phyloP scores from a whole-genome alignment of 2,888 invertebrate genomes.

The Micropterix aruncella region DNA sequence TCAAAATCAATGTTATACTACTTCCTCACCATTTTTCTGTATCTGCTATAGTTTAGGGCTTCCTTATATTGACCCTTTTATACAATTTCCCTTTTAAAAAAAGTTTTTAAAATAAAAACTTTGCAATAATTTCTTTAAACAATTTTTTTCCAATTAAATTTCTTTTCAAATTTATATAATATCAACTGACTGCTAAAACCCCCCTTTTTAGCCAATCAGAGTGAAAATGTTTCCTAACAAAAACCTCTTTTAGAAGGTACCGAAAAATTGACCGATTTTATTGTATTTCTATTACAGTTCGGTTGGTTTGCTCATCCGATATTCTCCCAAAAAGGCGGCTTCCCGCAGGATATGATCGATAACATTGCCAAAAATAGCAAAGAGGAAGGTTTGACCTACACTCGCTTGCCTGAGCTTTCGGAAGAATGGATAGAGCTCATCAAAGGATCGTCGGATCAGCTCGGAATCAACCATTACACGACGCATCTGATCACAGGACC shows the following conservation, averaged over 20 bases:
- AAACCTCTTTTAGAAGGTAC: too few relatives aligned
- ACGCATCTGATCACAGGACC: slow-evolving; percentile 30
- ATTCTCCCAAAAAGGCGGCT: slow-evolving; percentile 33
- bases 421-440: slow-evolving; percentile 31
- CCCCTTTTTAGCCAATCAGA: too few relatives aligned
- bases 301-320: slow-evolving; percentile 42
- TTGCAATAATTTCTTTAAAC: too few relatives aligned
- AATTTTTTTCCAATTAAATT: too few relatives aligned
- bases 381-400: slow-evolving; percentile 24
- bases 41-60: too few relatives aligned
- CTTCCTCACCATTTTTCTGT: too few relatives aligned
- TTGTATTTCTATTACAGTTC: slow-evolving; percentile 23
- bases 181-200: neutral
- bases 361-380: slow-evolving; percentile 28
- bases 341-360: slow-evolving; percentile 32
- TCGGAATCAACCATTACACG: slow-evolving; percentile 38
- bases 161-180: neutral
- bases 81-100: too few relatives aligned
- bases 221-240: too few relatives aligned
- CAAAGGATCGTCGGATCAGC: slow-evolving; percentile 33
- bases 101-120: too few relatives aligned
- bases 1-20: too few relatives aligned
- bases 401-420: slow-evolving; percentile 33
- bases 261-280: too few relatives aligned
- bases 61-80: too few relatives aligned